These are phyloP conservation scores for Apostichopus leukothele DNA, from an alignment of 53 echinoderm and acorn worm species.

Conservation along the genomic window DNA sequence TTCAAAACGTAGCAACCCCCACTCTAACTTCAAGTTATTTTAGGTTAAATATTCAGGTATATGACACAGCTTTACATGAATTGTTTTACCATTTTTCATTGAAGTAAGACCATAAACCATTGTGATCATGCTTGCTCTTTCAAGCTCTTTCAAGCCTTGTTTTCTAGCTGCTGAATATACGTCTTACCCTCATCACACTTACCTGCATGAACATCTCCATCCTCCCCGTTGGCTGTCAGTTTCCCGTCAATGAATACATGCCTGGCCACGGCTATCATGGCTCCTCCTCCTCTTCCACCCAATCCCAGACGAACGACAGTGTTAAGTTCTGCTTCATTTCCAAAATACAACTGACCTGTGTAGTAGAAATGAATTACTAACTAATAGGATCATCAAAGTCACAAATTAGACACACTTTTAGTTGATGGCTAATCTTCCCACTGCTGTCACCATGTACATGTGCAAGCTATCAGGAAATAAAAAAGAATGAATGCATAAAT, in stretches of 20 bases:
- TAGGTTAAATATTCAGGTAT: too few relatives aligned
- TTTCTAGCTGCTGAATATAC: too few relatives aligned
- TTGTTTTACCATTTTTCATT: too few relatives aligned
- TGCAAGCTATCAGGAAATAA: background rate
- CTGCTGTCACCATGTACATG: too few relatives aligned
- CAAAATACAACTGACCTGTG: constrained; percentile 79
- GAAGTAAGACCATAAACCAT: too few relatives aligned
- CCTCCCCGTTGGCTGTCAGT: constrained; percentile 76
- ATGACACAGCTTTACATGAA: too few relatives aligned
- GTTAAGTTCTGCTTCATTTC: constrained; percentile 63
- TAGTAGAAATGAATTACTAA: too few relatives aligned
- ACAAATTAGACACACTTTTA: background rate
- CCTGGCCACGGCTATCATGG: constrained; percentile 66
- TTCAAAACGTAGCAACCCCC: too few relatives aligned
- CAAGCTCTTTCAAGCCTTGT: too few relatives aligned
- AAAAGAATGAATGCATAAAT: background rate
- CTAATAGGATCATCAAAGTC: background rate
- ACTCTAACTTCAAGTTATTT: too few relatives aligned
- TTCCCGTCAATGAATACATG: constrained; percentile 82
- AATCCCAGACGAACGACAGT: constrained; percentile 53
- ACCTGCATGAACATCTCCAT: constrained; percentile 26
- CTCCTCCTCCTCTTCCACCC: constrained; percentile 83
- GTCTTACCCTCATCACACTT: background rate
- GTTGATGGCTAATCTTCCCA: background rate
- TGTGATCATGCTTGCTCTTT: too few relatives aligned